These are phyloP conservation scores for Hemibagrus wyckioides DNA, from an alignment of 2,113 vertebrate species.

Conservation along the genomic window DNA sequence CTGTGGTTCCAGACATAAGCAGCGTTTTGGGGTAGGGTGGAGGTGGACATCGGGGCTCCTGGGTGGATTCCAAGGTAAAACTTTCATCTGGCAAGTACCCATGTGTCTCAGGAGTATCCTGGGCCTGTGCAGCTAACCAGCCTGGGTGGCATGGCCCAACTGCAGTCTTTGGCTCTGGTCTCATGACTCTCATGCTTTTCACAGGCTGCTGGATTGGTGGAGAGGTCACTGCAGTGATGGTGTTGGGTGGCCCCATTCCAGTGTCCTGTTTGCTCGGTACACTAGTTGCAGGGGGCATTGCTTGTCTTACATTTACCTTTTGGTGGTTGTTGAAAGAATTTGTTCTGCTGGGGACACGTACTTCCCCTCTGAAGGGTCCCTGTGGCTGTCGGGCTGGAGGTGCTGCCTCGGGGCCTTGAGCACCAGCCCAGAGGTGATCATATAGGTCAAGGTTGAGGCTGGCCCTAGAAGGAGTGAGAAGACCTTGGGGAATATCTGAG, in stretches of 20 bases:
- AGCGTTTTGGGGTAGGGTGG: conserved; percentile 93
- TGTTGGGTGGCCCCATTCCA: conserved; percentile 82
- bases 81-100: conserved; percentile 73
- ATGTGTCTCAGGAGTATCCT: conserved; percentile 77
- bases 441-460: conserved; percentile 93
- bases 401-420: conserved; percentile 79
- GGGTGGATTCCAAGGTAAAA: conserved; percentile 78
- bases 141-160: conserved; percentile 93
- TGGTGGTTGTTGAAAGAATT: conserved; percentile 93
- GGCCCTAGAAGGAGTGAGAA: conserved; percentile 84
- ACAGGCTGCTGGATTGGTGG: conserved; percentile 94
- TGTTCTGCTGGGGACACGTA: conserved; percentile 84
- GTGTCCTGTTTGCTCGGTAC: conserved; percentile 77
- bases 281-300: conserved; percentile 66
- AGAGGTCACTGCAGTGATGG: conserved; percentile 90
- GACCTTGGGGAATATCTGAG: conserved; percentile 80
- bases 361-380: conserved; percentile 83
- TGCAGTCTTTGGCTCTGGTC: conserved; percentile 94
- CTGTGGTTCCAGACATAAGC: conserved; percentile 69
- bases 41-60: conserved; percentile 86
- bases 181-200: conserved; percentile 93
- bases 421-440: conserved; percentile 83
- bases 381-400: conserved; percentile 75
- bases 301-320: conserved; percentile 77
- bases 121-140: conserved; percentile 83